Evolutionary conservation across 2,888 invertebrate species (phyloP), one percentile per base, ranked within the genome.

Genomic region (Nasonia oneida): DNA sequence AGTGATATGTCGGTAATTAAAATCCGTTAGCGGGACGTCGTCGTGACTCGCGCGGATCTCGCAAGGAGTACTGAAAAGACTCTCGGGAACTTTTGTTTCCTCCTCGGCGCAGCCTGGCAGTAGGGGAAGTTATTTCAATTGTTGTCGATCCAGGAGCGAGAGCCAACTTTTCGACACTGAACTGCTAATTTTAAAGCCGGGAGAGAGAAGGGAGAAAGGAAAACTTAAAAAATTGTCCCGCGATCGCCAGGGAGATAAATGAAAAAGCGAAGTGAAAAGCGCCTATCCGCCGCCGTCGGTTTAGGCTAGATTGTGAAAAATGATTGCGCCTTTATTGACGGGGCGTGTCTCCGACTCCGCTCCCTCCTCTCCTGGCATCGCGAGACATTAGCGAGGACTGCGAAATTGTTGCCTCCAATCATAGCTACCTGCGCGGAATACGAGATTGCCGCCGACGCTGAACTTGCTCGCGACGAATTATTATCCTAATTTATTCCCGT

Each of bases 1-100:
- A 84, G 90, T 90, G 91, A 91, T 91, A 91, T 89, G 91, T 89
- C 88, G 91, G 90, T 91, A 91, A 92, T 92, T 92, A 91, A 92
- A 91, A 91, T 88, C 89, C 80, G 87, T 87, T 86, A 88, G 81
- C 85, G 81, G 81, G 81, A 87, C 83, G 84, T 86, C 83, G 84
- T 86, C 88, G 78, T 84, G 29, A 73, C 82, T 83, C 81, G 67
- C 47, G 64, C 70, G 39, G 70, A 47, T 50, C 18, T 70, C n/a
- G 29, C 67, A 10, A 73, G 47, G 73, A 12, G 73, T 0, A 42
- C 33, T 8, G 70, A 33, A 37, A 53, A 53, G 64, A 71, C 23
- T 42, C 12, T 57, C 33, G 71, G 50, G 33, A 67, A 67, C 67
- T 67, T 67, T 67, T 67, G 67, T 67, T 67, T 67, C n/a, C 14